phyloP scores from a whole-genome alignment of 2,888 invertebrate species.

The Oxyteleia sp. region DNA sequence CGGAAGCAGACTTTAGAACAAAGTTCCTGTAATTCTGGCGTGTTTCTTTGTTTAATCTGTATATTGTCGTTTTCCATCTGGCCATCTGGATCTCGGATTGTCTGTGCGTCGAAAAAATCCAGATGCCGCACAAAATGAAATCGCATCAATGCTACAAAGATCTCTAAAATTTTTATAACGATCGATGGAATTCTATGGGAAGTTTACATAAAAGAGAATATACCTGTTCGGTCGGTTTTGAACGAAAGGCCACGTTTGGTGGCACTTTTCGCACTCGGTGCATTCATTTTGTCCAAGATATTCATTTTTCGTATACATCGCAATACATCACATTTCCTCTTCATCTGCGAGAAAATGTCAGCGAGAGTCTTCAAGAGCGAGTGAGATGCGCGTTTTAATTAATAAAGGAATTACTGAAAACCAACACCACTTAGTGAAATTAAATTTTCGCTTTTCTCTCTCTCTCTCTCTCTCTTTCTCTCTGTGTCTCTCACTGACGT shows the following conservation, averaged over 20 bases:
- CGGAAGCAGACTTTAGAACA: background rate
- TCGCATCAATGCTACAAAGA: constrained; percentile 7
- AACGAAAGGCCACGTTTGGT: no score
- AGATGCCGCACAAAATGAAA: no score
- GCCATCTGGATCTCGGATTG: constrained; percentile 16
- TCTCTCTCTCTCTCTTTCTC: background rate
- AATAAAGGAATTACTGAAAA: constrained; percentile 17
- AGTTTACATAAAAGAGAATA: no score
- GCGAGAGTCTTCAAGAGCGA: background rate
- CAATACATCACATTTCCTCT: no score
- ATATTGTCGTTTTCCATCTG: no score
- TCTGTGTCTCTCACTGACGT: background rate
- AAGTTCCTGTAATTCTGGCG: background rate
- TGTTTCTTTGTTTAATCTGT: background rate
- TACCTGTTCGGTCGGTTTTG: background rate
- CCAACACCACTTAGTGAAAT: constrained; percentile 14
- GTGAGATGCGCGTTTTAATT: constrained; percentile 6
- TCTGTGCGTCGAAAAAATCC: background rate
- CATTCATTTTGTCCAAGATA: constrained; percentile 10
- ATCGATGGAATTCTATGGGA: no score
- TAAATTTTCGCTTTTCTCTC: constrained; percentile 8
- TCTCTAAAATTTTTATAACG: constrained; percentile 7
- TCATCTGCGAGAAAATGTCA: background rate
- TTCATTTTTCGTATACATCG: background rate
- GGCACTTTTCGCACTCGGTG: background rate